Percentiles rank a stretch among this genome's conserved stretches.
phyloP scores from a whole-genome alignment of 2,797 vertebrate genomes.

The Catharus ustulatus region DNA sequence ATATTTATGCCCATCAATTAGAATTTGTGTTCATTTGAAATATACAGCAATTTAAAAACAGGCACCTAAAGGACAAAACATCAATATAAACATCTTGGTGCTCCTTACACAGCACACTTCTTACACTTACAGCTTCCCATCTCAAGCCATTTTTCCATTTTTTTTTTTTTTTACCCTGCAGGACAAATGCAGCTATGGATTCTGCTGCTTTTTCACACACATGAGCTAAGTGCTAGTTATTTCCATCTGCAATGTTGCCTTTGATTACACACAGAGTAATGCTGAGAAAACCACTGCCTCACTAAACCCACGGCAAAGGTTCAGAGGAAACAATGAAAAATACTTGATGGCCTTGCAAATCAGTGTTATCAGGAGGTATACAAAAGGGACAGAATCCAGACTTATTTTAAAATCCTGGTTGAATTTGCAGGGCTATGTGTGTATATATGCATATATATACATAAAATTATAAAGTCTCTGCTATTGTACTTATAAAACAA shows the following conservation, averaged over 20 bases:
- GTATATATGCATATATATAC: not conserved
- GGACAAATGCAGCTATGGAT: not conserved
- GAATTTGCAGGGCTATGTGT: not conserved
- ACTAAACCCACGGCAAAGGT: not conserved
- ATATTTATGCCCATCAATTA: not conserved
- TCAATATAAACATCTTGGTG: not conserved
- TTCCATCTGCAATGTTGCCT: conserved; percentile 20
- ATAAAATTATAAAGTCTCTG: not conserved
- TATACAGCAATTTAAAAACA: not conserved
- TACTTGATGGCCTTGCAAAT: not conserved
- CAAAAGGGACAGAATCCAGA: not conserved
- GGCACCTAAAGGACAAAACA: not conserved
- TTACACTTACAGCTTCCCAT: not conserved
- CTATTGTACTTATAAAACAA: not conserved
- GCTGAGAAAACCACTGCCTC: not conserved
- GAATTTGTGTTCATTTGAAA: not conserved
- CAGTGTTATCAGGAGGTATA: not conserved
- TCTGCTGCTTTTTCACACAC: conserved; percentile 25
- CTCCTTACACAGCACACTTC: not conserved
- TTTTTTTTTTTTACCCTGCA: not conserved
- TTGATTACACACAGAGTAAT: not conserved
- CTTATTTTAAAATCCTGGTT: not conserved
- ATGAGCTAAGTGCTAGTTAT: conserved; percentile 15
- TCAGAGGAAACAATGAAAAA: not conserved
- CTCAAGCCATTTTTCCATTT: not conserved